Evolutionary conservation across 2,888 invertebrate species (phyloP), one percentile per base, ranked within the genome.

Genomic region (Mesoligia furuncula): DNA sequence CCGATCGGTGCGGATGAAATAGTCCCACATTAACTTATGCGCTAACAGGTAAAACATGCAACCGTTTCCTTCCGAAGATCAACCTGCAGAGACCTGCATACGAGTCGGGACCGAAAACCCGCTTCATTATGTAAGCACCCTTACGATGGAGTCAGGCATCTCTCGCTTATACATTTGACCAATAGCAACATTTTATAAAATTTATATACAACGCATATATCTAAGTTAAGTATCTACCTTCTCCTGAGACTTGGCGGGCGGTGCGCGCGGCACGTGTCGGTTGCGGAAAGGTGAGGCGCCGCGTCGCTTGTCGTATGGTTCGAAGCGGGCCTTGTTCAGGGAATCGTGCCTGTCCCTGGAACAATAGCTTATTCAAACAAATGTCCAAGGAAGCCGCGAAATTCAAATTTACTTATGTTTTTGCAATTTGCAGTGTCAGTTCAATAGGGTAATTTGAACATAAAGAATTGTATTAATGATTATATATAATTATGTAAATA

Each of bases 301-400:
- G 51, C 88, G 88, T 1, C 87, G 85, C 73, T 80, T 87, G 6
- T 89, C 85, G 73, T 92, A 92, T 20, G 92, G 92, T 69, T 91
- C 91, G 84, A 74, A 93, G 20, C 93, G 92, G 39, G 79, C 71
- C 74, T 87, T 87, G 57, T 77, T 80, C 45, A 80, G 72, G 67
- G 88, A 11, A 11, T 83, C 83, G 57, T 45, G 72, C 24, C 77
- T 75, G 45, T 66, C 86, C 36, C 80, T 79, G 67, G 9, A 73
- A 77, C 64, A 69, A 57, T 11, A 15, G 0, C 13, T 45, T 45
- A n/a, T 79, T 48, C 3, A 48, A 71, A 57, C 24, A 24, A 48
- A 54, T 39, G 0, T 68, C 31, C 8, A 24, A 68, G 48, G 8
- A 9, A 8, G 27, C 8, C 15, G 8, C 48, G 1, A 51, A 31